These are phyloP conservation scores for Hetaerina americana DNA, from an alignment of 1,140 invertebrate species.

Conservation along the genomic window DNA sequence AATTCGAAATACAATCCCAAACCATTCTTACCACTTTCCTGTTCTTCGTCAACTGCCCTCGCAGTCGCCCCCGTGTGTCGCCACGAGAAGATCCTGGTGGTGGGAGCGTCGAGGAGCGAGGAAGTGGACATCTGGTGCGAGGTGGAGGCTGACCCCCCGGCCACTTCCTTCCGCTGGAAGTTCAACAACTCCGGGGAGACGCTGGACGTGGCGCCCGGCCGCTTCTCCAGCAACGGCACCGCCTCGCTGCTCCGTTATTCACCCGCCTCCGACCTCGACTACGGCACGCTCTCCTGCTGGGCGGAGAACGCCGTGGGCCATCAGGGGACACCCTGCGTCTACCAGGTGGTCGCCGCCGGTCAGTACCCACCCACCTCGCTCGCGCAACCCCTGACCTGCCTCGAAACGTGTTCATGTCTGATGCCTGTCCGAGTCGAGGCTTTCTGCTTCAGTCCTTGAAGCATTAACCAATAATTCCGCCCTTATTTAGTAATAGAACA, in stretches of 20 bases:
- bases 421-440: no score
- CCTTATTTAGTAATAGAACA: no score
- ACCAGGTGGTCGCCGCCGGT: no score
- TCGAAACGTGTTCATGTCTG: no score
- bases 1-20: no score
- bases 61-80: slow-evolving; percentile 71
- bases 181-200: slow-evolving; percentile 82
- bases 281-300: slow-evolving; percentile 60
- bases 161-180: slow-evolving; percentile 73
- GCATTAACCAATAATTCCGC: no score
- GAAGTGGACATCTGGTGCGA: slow-evolving; percentile 69
- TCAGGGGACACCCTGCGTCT: slow-evolving; percentile 61
- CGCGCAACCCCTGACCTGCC: no score
- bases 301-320: slow-evolving; percentile 61
- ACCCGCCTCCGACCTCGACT: slow-evolving; percentile 54
- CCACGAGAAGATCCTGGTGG: slow-evolving; percentile 55
- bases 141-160: slow-evolving; percentile 76
- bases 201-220: slow-evolving; percentile 46
- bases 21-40: no score
- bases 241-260: slow-evolving; percentile 52
- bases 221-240: slow-evolving; percentile 35
- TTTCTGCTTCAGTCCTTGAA: no score
- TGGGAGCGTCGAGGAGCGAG: slow-evolving; percentile 72
- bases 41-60: no score
- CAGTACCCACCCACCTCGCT: no score